phyloP scores from a whole-genome alignment of 1,140 invertebrate genomes.

The Nixonia krombeini region DNA sequence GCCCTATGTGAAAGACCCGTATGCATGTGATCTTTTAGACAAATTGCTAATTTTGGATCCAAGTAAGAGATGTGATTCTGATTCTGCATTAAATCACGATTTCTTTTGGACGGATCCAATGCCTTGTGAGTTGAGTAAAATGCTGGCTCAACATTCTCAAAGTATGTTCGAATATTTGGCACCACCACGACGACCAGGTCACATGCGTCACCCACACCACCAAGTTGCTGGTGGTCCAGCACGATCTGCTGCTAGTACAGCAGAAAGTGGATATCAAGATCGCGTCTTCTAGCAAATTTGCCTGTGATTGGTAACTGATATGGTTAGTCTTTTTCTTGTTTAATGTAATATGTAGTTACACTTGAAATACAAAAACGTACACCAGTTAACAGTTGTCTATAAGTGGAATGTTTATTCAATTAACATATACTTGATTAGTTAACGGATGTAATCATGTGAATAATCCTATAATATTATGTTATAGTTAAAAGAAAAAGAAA shows the following conservation, averaged over 20 bases:
- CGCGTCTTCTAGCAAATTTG: conserved; percentile 77
- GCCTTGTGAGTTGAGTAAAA: conserved; percentile 91
- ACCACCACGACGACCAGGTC: conserved; percentile 82
- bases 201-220: conserved; percentile 80
- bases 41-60: conserved; percentile 94
- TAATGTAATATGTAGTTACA: no score
- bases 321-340: no score
- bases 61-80: conserved; percentile 89
- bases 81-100: conserved; percentile 95
- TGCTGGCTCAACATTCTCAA: conserved; percentile 93
- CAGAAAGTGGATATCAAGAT: conserved; percentile 83
- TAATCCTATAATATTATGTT: no score
- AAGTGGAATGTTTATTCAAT: no score
- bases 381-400: no score
- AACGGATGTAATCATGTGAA: no score
- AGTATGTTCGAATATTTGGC: conserved; percentile 98
- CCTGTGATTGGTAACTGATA: no score
- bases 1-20: conserved; percentile 92
- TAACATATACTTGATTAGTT: no score
- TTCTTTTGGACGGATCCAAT: conserved; percentile 99
- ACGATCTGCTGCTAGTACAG: conserved; percentile 71
- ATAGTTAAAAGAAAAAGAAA: no score
- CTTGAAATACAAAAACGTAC: no score
- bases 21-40: conserved; percentile 94
- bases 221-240: conserved; percentile 70